phyloP scores from a whole-genome alignment of 2,797 vertebrate genomes.

The Potorous gilbertii region DNA sequence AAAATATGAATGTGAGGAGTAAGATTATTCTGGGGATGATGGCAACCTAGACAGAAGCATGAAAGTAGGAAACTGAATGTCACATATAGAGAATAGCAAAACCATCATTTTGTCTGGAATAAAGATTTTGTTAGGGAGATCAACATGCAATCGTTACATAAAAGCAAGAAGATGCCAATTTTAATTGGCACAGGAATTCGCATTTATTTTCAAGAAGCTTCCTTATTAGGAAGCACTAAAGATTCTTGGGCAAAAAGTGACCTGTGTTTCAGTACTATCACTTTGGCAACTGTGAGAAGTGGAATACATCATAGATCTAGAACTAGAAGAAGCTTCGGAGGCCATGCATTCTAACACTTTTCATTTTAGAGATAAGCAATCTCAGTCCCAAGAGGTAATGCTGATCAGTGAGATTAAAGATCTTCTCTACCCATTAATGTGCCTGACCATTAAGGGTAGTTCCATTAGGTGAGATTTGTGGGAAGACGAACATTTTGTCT shows the following conservation, averaged over 20 bases:
- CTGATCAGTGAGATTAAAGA: too few relatives aligned
- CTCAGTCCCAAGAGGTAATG: background rate
- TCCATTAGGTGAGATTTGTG: too few relatives aligned
- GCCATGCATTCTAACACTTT: too few relatives aligned
- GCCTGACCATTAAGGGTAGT: too few relatives aligned
- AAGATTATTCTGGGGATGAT: background rate
- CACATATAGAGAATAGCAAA: background rate
- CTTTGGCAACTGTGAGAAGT: background rate
- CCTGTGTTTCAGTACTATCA: background rate
- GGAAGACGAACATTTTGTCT: too few relatives aligned
- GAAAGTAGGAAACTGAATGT: background rate
- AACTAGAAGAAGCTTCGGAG: background rate
- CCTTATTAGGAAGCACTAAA: background rate
- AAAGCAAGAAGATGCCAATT: background rate
- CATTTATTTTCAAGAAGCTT: background rate
- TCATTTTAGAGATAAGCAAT: background rate
- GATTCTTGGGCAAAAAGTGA: background rate
- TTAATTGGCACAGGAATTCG: background rate
- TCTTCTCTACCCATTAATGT: too few relatives aligned
- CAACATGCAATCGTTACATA: background rate
- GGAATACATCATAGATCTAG: background rate
- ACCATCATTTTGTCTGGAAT: background rate
- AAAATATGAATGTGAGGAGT: background rate
- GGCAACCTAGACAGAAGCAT: too few relatives aligned
- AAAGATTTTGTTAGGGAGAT: background rate